Percentiles rank a stretch among this genome's conserved stretches.
Evolutionary conservation across 2,113 vertebrate genomes (phyloP).

Genomic region (Grammomys dolichurus): DNA sequence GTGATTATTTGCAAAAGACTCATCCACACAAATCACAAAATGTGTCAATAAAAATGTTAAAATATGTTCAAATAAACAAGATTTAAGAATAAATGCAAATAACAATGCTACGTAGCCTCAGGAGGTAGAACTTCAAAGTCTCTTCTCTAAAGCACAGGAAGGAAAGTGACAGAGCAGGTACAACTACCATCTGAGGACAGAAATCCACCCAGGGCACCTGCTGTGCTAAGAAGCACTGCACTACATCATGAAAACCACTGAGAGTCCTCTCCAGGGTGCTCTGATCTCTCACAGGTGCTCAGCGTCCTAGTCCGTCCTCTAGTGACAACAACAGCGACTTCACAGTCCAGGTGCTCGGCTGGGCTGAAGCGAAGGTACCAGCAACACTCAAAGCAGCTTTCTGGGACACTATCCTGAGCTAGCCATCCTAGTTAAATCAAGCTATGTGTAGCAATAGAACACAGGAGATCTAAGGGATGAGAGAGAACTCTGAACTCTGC

Average conservation of each 20-base stretch:
- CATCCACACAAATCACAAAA: conserved; percentile 40
- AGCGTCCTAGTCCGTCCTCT: neutral
- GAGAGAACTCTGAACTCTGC: neutral
- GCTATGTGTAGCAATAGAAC: neutral
- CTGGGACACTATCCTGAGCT: neutral
- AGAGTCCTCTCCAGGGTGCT: neutral
- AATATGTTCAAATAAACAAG: conserved; percentile 25
- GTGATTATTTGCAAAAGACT: conserved; percentile 22
- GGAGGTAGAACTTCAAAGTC: conserved; percentile 18
- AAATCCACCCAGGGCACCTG: conserved; percentile 34
- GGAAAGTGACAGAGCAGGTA: neutral
- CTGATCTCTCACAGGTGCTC: neutral
- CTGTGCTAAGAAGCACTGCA: conserved; percentile 15
- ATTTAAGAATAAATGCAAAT: neutral
- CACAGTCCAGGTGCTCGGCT: neutral
- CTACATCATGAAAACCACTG: neutral
- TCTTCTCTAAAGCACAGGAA: conserved; percentile 8
- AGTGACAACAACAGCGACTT: neutral
- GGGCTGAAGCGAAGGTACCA: neutral
- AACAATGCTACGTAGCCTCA: neutral
- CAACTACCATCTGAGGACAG: conserved; percentile 10
- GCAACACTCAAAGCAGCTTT: neutral
- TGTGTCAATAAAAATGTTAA: neutral
- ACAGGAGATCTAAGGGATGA: neutral
- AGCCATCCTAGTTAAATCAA: neutral